Conservation (phyloP, 53 echinoderm and acorn worm species). For the Henricia sp. region DNA sequence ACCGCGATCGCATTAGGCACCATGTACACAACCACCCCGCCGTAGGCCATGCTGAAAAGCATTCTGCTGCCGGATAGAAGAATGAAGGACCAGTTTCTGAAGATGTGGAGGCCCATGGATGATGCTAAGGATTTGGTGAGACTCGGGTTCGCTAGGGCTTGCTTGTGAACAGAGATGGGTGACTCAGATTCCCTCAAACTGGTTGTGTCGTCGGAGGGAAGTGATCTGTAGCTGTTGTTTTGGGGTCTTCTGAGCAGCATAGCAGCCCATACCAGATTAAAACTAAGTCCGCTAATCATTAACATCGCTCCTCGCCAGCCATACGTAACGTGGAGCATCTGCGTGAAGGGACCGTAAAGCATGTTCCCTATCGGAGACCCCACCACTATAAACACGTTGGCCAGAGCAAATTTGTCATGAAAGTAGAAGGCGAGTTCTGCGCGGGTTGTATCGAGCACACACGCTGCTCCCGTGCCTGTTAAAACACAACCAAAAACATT, state of each 20-base stretch:
- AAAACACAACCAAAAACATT: too few species aligned
- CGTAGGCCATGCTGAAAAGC: background rate
- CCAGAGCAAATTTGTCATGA: slow-evolving; percentile 8
- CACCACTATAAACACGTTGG: background rate
- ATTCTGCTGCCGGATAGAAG: background rate
- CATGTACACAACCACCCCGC: slow-evolving; percentile 2
- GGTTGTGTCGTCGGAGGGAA: background rate
- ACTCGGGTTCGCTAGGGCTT: too few species aligned
- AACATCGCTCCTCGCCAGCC: slow-evolving; percentile 47
- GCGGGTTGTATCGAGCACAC: background rate
- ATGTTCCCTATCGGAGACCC: slow-evolving; percentile 24
- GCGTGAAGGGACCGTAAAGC: background rate
- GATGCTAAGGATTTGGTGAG: background rate
- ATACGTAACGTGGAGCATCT: background rate
- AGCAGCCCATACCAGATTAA: background rate
- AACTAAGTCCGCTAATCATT: background rate
- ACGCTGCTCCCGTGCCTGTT: slow-evolving; percentile 18
- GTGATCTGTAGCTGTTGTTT: background rate
- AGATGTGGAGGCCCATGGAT: background rate
- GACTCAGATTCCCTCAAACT: background rate
- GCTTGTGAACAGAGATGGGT: too few species aligned
- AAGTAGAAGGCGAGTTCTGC: slow-evolving; percentile 29
- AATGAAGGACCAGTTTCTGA: background rate
- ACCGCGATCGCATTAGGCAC: slow-evolving; percentile 7
- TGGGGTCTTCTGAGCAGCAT: slow-evolving; percentile 20